Conservation (phyloP, 2,797 vertebrate species). For the Aythya fuligula region DNA sequence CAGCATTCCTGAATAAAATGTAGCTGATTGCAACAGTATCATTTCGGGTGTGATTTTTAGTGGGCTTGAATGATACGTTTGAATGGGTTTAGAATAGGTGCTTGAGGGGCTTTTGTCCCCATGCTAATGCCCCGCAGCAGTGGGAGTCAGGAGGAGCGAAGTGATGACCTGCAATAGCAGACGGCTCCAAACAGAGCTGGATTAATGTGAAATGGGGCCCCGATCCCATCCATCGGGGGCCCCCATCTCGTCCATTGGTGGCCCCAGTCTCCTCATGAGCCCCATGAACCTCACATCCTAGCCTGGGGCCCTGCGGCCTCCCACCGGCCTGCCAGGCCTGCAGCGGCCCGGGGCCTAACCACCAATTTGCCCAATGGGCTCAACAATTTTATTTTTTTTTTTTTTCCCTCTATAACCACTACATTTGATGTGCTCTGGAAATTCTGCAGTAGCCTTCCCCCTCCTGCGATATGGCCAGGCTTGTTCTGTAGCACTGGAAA, state of each 20-base stretch:
- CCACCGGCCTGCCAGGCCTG: neutral
- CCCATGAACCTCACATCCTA: neutral
- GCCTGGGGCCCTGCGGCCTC: neutral
- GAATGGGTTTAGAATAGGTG: constrained; percentile 64
- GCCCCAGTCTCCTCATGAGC: neutral
- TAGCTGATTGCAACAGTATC: constrained; percentile 41
- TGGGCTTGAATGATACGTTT: constrained; percentile 34
- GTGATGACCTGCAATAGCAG: constrained; percentile 62
- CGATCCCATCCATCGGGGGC: neutral
- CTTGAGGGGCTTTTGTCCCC: constrained; percentile 48
- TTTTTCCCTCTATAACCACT: neutral
- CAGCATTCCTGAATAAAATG: constrained; percentile 66
- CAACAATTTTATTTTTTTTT: neutral
- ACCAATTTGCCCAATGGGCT: neutral
- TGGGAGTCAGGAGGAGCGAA: constrained; percentile 53
- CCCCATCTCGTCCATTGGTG: neutral
- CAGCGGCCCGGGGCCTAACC: neutral
- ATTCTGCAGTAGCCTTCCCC: constrained; percentile 9
- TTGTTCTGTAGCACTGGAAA: constrained; percentile 48
- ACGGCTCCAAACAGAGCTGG: constrained; percentile 58
- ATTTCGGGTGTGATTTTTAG: constrained; percentile 65
- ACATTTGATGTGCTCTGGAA: constrained; percentile 47
- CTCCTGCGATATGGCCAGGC: constrained; percentile 54
- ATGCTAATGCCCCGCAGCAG: constrained; percentile 42
- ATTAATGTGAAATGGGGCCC: constrained; percentile 51